Conservation (phyloP, 2,888 invertebrate species). For the Andricus quercusramuli region DNA sequence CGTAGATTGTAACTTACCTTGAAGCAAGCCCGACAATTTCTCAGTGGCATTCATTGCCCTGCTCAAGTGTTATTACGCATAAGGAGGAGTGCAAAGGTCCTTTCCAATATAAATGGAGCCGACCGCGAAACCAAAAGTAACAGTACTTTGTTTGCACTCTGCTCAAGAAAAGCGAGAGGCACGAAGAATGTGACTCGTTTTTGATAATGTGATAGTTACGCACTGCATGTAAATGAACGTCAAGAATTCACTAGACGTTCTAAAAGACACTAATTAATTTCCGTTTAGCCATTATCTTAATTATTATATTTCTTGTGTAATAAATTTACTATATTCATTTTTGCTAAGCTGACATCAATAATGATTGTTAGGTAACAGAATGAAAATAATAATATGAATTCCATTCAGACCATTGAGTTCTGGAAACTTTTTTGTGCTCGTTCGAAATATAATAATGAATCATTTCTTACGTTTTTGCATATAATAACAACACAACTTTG, state of each 20-base stretch:
- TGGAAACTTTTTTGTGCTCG: too few species aligned
- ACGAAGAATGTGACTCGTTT: neutral
- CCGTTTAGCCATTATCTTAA: too few species aligned
- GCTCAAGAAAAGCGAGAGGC: neutral
- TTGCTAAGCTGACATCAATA: too few species aligned
- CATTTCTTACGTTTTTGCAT: neutral
- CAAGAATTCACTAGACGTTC: neutral
- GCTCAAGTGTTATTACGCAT: slow-evolving; percentile 54
- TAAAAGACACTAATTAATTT: neutral
- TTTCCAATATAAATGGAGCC: neutral
- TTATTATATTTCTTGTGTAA: too few species aligned
- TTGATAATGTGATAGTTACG: neutral
- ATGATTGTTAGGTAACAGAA: too few species aligned
- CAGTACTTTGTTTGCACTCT: neutral
- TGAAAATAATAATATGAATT: too few species aligned
- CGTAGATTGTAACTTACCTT: slow-evolving; percentile 72
- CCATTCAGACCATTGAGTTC: too few species aligned
- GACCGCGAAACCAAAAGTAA: neutral
- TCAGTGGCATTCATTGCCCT: slow-evolving; percentile 40
- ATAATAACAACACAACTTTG: neutral
- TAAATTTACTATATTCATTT: too few species aligned
- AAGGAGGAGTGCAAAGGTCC: slow-evolving; percentile 53
- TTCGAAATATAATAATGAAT: too few species aligned
- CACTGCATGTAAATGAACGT: neutral
- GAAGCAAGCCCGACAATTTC: slow-evolving; percentile 57